phyloP scores from a whole-genome alignment of 2,797 vertebrate species.

The Acanthopagrus latus region DNA sequence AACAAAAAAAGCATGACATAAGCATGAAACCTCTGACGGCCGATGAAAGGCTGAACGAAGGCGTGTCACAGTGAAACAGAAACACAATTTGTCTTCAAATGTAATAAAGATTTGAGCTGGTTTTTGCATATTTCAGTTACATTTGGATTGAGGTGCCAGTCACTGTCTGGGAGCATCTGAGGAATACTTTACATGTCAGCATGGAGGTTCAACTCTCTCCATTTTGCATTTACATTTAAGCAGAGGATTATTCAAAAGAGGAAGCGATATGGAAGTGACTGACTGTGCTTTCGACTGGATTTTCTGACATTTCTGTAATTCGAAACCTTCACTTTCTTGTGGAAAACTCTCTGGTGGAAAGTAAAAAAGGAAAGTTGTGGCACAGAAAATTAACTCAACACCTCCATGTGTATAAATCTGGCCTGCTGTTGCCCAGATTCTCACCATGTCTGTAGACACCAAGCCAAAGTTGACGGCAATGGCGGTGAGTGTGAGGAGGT shows the following conservation, averaged over 20 bases:
- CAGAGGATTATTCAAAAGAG: slow-evolving; percentile 13
- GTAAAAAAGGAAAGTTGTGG: background rate
- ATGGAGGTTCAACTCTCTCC: background rate
- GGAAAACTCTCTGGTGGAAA: background rate
- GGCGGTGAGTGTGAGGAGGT: slow-evolving; percentile 82
- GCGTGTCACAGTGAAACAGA: background rate
- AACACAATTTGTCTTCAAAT: background rate
- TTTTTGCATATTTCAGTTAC: background rate
- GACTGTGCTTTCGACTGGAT: background rate
- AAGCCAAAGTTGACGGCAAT: slow-evolving; percentile 82
- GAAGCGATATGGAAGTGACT: background rate
- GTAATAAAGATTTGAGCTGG: background rate
- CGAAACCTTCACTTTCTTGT: background rate
- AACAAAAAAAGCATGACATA: no score
- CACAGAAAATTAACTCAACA: background rate
- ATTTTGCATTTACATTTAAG: slow-evolving; percentile 1
- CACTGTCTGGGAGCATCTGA: background rate
- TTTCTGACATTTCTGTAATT: background rate
- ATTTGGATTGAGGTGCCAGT: background rate
- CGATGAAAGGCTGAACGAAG: background rate
- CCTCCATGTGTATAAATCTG: background rate
- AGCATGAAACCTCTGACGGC: background rate
- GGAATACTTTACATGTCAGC: background rate
- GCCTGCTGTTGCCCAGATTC: background rate
- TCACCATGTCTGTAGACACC: slow-evolving; percentile 83